phyloP scores from a whole-genome alignment of 2,797 vertebrate genomes.

The Vireo griseus region DNA sequence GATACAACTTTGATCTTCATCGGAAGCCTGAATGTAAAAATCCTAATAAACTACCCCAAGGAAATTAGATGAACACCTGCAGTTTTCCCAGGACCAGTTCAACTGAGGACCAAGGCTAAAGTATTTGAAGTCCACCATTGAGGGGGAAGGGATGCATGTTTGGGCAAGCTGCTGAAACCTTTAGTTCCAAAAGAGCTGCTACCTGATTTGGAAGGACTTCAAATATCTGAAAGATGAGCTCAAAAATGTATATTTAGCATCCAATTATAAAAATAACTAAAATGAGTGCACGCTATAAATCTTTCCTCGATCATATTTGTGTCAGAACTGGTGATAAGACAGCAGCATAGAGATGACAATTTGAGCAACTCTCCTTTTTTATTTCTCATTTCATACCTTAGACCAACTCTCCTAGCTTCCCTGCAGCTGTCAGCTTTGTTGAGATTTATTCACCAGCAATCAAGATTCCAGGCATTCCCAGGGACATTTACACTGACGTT shows the following conservation, averaged over 20 bases:
- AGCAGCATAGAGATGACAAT: not conserved
- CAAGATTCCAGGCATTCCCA: constrained; percentile 29
- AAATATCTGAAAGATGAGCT: constrained; percentile 11
- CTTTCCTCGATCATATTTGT: not conserved
- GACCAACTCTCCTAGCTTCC: not conserved
- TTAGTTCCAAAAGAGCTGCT: not conserved
- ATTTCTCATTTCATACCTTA: not conserved
- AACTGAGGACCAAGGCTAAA: not conserved
- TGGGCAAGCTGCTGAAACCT: not conserved
- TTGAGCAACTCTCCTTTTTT: constrained; percentile 7
- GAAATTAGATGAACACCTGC: not conserved
- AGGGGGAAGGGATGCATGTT: not conserved
- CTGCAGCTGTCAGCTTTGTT: not conserved
- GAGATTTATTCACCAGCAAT: constrained; percentile 18
- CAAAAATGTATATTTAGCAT: not conserved
- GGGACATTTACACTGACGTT: not conserved
- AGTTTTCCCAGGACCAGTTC: not conserved
- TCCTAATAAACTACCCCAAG: not conserved
- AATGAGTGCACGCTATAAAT: not conserved
- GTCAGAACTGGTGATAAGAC: constrained; percentile 12
- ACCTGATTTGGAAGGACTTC: constrained; percentile 19
- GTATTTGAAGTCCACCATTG: not conserved
- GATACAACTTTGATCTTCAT: not conserved
- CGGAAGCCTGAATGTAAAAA: not conserved
- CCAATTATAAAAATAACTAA: constrained; percentile 16